Conservation (phyloP, 2,113 vertebrate species). For the Terrapene triunguis region DNA sequence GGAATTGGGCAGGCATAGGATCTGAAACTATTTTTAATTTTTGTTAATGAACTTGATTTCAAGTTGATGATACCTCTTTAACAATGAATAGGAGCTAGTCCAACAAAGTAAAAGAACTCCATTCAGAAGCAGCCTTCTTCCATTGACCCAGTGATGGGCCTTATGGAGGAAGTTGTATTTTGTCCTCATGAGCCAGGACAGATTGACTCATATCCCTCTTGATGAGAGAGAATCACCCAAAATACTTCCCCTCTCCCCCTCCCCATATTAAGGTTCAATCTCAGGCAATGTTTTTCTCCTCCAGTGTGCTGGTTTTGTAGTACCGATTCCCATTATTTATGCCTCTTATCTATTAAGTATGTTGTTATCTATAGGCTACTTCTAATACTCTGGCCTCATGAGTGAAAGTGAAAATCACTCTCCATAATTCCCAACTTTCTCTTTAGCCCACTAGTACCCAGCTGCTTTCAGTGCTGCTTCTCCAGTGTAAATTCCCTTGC, state of each 20-base stretch:
- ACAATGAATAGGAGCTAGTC: not conserved
- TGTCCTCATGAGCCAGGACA: not conserved
- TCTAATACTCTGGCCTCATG: not conserved
- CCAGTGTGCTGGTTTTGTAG: not conserved
- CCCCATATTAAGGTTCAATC: not conserved
- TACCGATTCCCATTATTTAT: not conserved
- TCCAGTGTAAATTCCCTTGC: not conserved
- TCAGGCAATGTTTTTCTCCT: not conserved
- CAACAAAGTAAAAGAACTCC: not conserved
- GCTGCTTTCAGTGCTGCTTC: conserved; percentile 20
- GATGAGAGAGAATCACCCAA: not conserved
- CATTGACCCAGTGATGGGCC: not conserved
- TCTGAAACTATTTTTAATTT: not conserved
- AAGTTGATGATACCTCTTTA: not conserved
- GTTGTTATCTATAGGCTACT: not conserved
- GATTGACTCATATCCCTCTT: not conserved
- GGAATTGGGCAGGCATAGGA: not conserved
- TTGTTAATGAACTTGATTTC: not conserved
- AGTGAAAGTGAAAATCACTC: not conserved
- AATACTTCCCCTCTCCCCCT: not conserved
- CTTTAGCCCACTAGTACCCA: not conserved
- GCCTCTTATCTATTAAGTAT: not conserved
- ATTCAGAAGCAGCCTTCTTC: not conserved
- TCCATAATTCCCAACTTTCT: not conserved
- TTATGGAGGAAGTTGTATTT: not conserved